Evolutionary conservation across 2,797 vertebrate genomes (phyloP).

Genomic region (Cacajao melanocephalus): DNA sequence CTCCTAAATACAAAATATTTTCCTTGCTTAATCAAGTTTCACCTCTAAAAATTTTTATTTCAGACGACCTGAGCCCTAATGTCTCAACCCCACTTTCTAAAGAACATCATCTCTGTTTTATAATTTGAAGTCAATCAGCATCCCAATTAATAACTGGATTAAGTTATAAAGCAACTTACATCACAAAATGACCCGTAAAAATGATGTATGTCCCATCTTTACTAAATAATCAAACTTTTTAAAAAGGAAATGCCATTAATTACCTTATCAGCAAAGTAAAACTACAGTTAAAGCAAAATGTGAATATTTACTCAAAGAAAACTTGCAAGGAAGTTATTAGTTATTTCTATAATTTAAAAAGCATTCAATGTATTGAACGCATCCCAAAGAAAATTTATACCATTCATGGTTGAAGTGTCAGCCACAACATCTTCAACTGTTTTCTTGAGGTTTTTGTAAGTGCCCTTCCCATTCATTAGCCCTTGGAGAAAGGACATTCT

Average conservation of each 20-base stretch:
- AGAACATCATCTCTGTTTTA: not conserved
- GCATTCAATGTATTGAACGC: not conserved
- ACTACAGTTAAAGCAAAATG: not conserved
- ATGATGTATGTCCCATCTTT: not conserved
- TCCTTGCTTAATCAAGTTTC: not conserved
- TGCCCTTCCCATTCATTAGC: not conserved
- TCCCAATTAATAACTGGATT: not conserved
- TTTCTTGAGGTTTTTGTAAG: not conserved
- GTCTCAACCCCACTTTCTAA: slow-evolving; percentile 32
- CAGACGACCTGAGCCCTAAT: not conserved
- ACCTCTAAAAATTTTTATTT: slow-evolving; percentile 6
- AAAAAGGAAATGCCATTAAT: not conserved
- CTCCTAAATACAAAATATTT: not conserved
- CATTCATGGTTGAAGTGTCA: not conserved
- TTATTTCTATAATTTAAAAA: slow-evolving; percentile 27
- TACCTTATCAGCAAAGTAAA: slow-evolving; percentile 34
- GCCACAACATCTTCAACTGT: not conserved
- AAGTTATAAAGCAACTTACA: not conserved
- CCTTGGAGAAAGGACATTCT: not conserved
- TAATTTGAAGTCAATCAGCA: slow-evolving; percentile 19
- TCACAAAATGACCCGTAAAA: slow-evolving; percentile 21
- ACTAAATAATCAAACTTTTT: not conserved
- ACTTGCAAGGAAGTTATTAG: not conserved
- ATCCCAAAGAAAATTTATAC: not conserved
- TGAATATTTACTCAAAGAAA: slow-evolving; percentile 20